Conservation (phyloP, 2,888 invertebrate genomes). For the Agriopis leucophaearia region DNA sequence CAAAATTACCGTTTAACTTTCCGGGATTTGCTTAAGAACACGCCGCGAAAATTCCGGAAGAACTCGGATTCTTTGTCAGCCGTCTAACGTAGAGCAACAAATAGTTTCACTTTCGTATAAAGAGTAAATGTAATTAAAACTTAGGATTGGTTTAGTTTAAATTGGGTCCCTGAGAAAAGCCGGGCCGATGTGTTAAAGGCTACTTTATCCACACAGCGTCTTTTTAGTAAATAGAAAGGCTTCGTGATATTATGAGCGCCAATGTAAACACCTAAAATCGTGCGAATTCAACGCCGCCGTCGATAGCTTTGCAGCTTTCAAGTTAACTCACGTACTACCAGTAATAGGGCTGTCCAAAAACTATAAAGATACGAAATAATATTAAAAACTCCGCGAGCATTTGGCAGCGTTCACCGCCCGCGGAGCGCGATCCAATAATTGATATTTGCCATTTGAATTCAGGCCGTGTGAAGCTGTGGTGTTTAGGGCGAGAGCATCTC, state of each 20-base stretch:
- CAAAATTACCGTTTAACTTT: conserved; percentile 32
- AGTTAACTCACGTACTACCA: conserved; percentile 38
- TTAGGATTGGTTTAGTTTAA: conserved; percentile 64
- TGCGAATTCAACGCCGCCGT: conserved; percentile 18
- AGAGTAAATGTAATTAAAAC: conserved; percentile 64
- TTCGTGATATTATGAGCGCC: conserved; percentile 20
- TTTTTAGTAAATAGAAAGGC: conserved; percentile 28
- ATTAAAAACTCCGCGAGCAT: conserved; percentile 39
- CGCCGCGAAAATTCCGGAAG: conserved; percentile 22
- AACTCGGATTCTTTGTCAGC: conserved; percentile 24
- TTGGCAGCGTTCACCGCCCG: conserved; percentile 31
- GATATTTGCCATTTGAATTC: conserved; percentile 75
- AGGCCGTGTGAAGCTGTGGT: conserved; percentile 58
- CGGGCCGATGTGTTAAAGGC: conserved; percentile 43
- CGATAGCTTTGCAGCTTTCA: conserved; percentile 26
- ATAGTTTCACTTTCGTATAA: conserved; percentile 60
- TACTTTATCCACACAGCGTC: conserved; percentile 28
- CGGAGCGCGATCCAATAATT: conserved; percentile 39
- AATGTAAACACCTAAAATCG: conserved; percentile 34
- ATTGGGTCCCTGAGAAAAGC: conserved; percentile 51
- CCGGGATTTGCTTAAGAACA: conserved; percentile 33
- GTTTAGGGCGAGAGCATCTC: conserved; percentile 38
- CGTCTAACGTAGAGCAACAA: conserved; percentile 38
- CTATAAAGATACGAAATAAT: conserved; percentile 47
- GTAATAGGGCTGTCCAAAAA: conserved; percentile 43